Percentiles rank a stretch among this genome's conserved stretches.
phyloP scores from a whole-genome alignment of 2,113 vertebrate genomes.

The Python bivittatus region DNA sequence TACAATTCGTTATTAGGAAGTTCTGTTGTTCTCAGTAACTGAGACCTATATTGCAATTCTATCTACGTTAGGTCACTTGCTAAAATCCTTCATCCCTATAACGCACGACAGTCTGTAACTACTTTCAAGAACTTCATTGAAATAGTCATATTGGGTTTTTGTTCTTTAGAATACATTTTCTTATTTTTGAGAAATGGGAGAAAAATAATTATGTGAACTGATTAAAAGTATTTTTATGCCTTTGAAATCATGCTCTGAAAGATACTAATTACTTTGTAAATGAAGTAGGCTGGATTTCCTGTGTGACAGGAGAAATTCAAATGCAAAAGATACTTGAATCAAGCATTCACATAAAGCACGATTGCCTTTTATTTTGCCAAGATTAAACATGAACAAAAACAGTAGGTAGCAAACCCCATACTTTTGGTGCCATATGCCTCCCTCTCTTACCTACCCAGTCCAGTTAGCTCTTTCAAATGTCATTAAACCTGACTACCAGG shows the following conservation, averaged over 20 bases:
- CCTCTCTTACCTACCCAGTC: constrained; percentile 37
- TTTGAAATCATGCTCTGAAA: neutral
- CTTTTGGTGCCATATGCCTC: constrained; percentile 46
- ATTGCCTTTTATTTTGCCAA: constrained; percentile 45
- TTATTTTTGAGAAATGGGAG: neutral
- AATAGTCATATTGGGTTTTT: neutral
- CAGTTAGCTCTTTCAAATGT: constrained; percentile 51
- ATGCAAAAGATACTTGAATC: constrained; percentile 44
- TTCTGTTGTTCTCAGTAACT: neutral
- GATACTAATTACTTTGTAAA: constrained; percentile 11
- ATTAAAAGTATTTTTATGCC: neutral
- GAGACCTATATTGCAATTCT: neutral
- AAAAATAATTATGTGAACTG: neutral
- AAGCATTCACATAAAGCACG: constrained; percentile 33
- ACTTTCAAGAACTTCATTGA: neutral
- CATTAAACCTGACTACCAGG: constrained; percentile 47
- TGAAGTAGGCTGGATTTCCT: neutral
- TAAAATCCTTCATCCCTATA: neutral
- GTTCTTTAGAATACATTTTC: neutral
- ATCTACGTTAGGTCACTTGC: neutral
- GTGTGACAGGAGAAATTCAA: constrained; percentile 48
- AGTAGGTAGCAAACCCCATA: constrained; percentile 36
- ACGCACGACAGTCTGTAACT: neutral
- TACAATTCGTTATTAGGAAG: neutral
- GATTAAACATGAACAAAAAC: constrained; percentile 42